Conservation (phyloP, 2,113 vertebrate genomes). For the Malurus melanocephalus region DNA sequence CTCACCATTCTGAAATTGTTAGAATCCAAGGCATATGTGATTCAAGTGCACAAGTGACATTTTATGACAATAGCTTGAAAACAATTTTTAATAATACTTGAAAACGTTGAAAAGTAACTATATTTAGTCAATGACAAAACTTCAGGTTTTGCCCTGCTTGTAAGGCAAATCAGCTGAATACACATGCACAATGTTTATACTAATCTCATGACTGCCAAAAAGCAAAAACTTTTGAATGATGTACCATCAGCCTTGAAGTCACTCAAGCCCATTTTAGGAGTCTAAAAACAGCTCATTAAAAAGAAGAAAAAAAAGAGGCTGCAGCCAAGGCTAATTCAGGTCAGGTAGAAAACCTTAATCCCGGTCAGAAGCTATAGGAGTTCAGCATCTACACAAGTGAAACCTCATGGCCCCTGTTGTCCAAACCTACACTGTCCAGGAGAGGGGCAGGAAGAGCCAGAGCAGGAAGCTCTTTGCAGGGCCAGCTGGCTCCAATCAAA, state of each 20-base stretch:
- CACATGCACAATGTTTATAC: background rate
- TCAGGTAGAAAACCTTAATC: background rate
- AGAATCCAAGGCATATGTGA: background rate
- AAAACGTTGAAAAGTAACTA: background rate
- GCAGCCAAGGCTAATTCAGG: background rate
- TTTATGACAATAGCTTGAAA: background rate
- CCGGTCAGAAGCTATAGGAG: background rate
- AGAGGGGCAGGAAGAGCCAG: background rate
- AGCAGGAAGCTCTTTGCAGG: background rate
- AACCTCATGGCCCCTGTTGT: background rate
- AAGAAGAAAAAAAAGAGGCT: accelerated
- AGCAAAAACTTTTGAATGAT: background rate
- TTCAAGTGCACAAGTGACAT: background rate
- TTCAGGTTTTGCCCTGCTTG: background rate
- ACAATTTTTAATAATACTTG: background rate
- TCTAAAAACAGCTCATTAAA: background rate
- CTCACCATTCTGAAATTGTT: background rate
- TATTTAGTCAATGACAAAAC: background rate
- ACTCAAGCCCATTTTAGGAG: constrained; percentile 2
- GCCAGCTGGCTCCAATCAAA: background rate
- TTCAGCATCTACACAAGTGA: background rate
- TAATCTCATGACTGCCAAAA: background rate
- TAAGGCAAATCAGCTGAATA: background rate
- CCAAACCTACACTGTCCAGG: background rate
- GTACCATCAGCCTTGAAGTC: background rate